phyloP scores from a whole-genome alignment of 1,140 invertebrate genomes.

The Zeugodacus cucurbitae region DNA sequence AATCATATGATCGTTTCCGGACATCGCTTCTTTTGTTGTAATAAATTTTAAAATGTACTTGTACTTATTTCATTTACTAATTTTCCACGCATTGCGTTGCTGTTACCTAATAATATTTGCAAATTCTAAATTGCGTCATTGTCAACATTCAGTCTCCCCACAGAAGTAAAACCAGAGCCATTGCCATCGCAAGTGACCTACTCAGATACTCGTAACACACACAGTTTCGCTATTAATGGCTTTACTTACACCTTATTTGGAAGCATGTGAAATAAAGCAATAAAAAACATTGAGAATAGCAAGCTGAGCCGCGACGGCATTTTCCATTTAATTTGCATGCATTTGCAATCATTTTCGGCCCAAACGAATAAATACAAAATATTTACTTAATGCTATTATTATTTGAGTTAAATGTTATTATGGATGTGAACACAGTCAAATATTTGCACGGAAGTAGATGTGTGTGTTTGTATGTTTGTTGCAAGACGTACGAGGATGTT shows the following conservation, averaged over 20 bases:
- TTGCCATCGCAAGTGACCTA: too few relatives aligned
- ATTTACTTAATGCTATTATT: constrained; percentile 53
- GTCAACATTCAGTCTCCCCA: too few relatives aligned
- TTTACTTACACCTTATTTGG: not conserved
- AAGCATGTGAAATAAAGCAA: not conserved
- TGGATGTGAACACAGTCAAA: not conserved
- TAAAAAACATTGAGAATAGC: not conserved
- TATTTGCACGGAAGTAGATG: not conserved
- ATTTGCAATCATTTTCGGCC: constrained; percentile 58
- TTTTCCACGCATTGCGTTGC: too few relatives aligned
- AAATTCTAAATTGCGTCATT: too few relatives aligned
- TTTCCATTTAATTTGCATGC: constrained; percentile 61
- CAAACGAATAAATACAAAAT: constrained; percentile 47
- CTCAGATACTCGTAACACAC: too few relatives aligned
- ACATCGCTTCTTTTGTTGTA: too few relatives aligned
- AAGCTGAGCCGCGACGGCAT: not conserved
- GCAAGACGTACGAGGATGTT: not conserved
- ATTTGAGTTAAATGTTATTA: not conserved
- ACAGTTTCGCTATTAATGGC: too few relatives aligned
- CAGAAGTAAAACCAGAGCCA: too few relatives aligned
- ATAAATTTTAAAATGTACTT: too few relatives aligned
- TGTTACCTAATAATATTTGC: too few relatives aligned
- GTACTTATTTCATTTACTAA: too few relatives aligned
- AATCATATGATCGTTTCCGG: too few relatives aligned
- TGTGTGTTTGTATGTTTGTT: not conserved